phyloP scores from a whole-genome alignment of 2,888 invertebrate species.

The Diarsia brunnea region DNA sequence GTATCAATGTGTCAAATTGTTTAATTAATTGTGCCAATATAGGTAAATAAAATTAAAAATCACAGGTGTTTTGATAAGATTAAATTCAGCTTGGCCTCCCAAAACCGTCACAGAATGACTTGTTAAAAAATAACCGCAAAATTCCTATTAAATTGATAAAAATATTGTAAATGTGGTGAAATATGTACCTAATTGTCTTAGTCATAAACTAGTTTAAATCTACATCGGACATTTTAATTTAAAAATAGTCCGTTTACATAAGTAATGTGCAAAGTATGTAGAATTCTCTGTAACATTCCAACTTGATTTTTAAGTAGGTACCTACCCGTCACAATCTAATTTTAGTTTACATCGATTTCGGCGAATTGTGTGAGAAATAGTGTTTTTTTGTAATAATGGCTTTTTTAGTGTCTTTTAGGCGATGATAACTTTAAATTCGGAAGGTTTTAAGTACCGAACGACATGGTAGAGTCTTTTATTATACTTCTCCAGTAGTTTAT shows the following conservation, averaged over 20 bases:
- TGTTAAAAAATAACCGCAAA: slow-evolving; percentile 18
- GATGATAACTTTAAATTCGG: slow-evolving; percentile 13
- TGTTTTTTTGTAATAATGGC: slow-evolving; percentile 4
- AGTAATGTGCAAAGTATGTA: slow-evolving; percentile 16
- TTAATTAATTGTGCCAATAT: slow-evolving; percentile 5
- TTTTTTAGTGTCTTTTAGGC: slow-evolving; percentile 29
- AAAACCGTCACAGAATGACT: slow-evolving; percentile 15
- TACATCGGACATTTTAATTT: not conserved
- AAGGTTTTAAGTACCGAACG: not conserved
- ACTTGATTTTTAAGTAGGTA: slow-evolving; percentile 28
- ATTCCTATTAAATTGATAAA: slow-evolving; percentile 11
- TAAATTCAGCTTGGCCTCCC: slow-evolving; percentile 10
- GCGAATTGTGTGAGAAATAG: not conserved
- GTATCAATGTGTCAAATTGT: slow-evolving; percentile 1
- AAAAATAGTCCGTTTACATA: not conserved
- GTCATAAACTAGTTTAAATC: slow-evolving; percentile 5
- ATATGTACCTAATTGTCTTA: not conserved
- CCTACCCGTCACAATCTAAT: slow-evolving; percentile 39
- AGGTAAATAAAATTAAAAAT: slow-evolving; percentile 3
- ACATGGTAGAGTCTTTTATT: not conserved
- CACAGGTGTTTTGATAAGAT: slow-evolving; percentile 16
- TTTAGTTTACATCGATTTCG: slow-evolving; percentile 35
- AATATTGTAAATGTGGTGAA: slow-evolving; percentile 7
- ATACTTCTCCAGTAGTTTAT: not conserved
- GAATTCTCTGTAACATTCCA: slow-evolving; percentile 7